Evolutionary conservation across 2,113 vertebrate genomes (phyloP).

Genomic region (Murina feae): DNA sequence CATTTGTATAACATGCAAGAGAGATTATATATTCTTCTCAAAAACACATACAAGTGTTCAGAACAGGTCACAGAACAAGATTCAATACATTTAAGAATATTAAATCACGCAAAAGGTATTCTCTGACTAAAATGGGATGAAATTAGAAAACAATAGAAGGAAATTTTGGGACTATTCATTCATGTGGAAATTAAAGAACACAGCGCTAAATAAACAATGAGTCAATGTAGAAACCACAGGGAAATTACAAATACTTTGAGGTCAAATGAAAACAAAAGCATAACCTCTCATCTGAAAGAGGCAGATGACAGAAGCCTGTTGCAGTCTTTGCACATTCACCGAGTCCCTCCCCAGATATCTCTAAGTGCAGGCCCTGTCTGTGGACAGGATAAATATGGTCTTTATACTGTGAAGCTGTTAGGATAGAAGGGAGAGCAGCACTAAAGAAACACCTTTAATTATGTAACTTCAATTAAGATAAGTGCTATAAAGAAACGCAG

Average conservation of each 20-base stretch:
- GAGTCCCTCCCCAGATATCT: neutral
- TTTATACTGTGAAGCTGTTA: neutral
- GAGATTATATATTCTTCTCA: neutral
- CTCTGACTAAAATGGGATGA: neutral
- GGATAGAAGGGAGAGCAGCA: neutral
- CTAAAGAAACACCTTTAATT: neutral
- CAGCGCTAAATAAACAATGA: neutral
- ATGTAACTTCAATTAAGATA: neutral
- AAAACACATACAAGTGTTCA: neutral
- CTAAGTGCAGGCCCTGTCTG: neutral
- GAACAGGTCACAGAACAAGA: neutral
- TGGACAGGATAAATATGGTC: neutral
- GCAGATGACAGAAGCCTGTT: neutral
- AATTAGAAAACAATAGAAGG: neutral
- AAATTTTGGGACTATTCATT: neutral
- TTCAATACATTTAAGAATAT: neutral
- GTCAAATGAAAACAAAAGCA: neutral
- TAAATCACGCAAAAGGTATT: neutral
- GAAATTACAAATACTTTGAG: neutral
- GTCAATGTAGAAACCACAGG: neutral
- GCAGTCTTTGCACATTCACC: neutral
- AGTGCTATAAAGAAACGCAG: neutral
- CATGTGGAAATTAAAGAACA: neutral
- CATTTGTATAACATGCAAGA: neutral
- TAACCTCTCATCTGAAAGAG: neutral